These are phyloP conservation scores for Natator depressus DNA, from an alignment of 2,113 vertebrate genomes.

Conservation along the genomic window DNA sequence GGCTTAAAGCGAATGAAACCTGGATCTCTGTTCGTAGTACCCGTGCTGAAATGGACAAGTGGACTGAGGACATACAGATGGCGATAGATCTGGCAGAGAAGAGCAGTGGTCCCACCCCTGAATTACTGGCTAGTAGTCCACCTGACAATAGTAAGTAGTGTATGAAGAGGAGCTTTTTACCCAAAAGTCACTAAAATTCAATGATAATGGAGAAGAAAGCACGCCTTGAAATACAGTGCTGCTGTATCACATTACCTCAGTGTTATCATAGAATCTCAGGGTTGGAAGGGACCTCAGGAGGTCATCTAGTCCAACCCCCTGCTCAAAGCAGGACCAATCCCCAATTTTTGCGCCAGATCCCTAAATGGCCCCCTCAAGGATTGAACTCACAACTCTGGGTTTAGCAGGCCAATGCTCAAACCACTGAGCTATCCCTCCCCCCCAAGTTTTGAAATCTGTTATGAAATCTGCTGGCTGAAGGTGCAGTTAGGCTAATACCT, in stretches of 20 bases:
- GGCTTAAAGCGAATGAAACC: neutral
- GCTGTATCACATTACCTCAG: neutral
- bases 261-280: neutral
- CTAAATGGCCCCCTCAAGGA: too few species aligned
- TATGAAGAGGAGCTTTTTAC: neutral
- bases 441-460: too few species aligned
- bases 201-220: neutral
- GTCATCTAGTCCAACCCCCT: too few species aligned
- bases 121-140: slow-evolving; percentile 85
- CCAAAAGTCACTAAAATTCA: neutral
- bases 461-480: neutral
- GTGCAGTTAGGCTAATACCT: neutral
- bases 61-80: slow-evolving; percentile 94
- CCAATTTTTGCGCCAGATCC: too few species aligned
- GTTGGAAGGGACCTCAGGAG: too few species aligned
- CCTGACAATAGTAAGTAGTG: slow-evolving; percentile 90
- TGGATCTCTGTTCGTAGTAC: slow-evolving; percentile 76
- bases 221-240: neutral
- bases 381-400: too few species aligned
- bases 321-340: too few species aligned
- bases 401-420: too few species aligned
- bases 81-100: slow-evolving; percentile 90
- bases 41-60: slow-evolving; percentile 91
- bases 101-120: slow-evolving; percentile 84
- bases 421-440: too few species aligned